Evolutionary conservation across 1,140 invertebrate genomes (phyloP).

Genomic region (Chlorops oryzae): DNA sequence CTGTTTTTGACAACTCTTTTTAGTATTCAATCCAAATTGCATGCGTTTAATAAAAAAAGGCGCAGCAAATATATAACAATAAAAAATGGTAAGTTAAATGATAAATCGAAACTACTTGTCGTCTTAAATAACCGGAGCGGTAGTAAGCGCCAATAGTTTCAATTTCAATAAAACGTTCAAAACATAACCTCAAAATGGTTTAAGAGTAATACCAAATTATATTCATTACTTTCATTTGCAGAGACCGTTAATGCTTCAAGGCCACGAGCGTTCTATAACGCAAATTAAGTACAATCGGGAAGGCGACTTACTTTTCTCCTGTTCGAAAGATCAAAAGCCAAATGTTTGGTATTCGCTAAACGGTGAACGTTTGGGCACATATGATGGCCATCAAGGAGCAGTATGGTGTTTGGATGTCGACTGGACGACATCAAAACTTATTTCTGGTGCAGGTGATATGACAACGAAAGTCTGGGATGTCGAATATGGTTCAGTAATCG

Average conservation of each 20-base stretch:
- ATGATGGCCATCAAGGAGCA: slow-evolving; percentile 93
- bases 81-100: too few relatives aligned
- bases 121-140: too few relatives aligned
- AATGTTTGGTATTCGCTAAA: slow-evolving; percentile 99
- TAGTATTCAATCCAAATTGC: too few relatives aligned
- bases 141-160: too few relatives aligned
- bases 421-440: slow-evolving; percentile 87
- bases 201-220: slow-evolving; percentile 7
- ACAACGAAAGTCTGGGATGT: slow-evolving; percentile 83
- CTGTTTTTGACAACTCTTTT: too few relatives aligned
- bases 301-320: slow-evolving; percentile 94
- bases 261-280: slow-evolving; percentile 97
- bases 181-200: too few relatives aligned
- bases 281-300: slow-evolving; percentile 98
- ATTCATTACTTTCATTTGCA: slow-evolving; percentile 44
- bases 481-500: slow-evolving; percentile 68
- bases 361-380: slow-evolving; percentile 94
- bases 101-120: too few relatives aligned
- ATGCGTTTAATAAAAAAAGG: too few relatives aligned
- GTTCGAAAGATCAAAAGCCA: slow-evolving; percentile 92
- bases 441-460: slow-evolving; percentile 92
- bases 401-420: slow-evolving; percentile 97
- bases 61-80: too few relatives aligned
- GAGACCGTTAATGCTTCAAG: slow-evolving; percentile 96
- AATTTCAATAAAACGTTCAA: too few relatives aligned